Base-by-base conservation (phyloP, 1,140 invertebrate species). In the Dolichoris vasculosae region DNA sequence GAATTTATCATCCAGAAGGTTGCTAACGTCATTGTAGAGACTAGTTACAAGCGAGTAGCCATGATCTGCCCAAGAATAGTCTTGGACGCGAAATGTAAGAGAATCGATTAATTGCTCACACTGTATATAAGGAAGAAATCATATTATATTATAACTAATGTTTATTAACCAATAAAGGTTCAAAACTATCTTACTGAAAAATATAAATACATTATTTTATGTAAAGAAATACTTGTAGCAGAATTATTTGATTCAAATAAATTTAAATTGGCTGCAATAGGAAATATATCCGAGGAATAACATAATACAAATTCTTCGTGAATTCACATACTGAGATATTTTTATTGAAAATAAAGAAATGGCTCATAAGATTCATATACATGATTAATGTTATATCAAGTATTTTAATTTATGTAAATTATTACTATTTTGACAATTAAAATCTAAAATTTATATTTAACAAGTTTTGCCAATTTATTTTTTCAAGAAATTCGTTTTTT, bases 11-110 rank as follows among this genome's bases (percentile, higher is more conserved):
- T 98, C 97, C 75, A 98, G 93, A 30, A 97, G 93, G 87, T 95
- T 96, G n/a, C 97, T 97, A 71, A 98, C 96, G 90, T 98, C 97
- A 87, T 96, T 96, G 92, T 98, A 98, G 35, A 98, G 93, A 83
- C 96, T 94, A 92, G 97, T 98, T 30, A 97, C 96, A 87, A 98
- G 93, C 7, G 97, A 97, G 91, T 97, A 98, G 35, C 97, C 97
- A 90, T 98, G 97, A 92, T 98, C 97, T 90, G 98, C 97, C 97
- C 97, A 98, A 2, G 96, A 97, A 91, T 97, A 98, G 91, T 98
- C 97, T 94, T 97, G 95, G 20, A 97, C 96, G 88, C 97, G 95
- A 92, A 98, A 97, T 32, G 96, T 97, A 46, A 96, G 95, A 88
- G 97, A 96, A 88, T 96, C 95, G 81, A 95, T 94, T 26, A 94